Percentiles rank a stretch among this genome's conserved stretches.
phyloP scores from a whole-genome alignment of 2,797 vertebrate genomes.

The Alfaro cultratus region DNA sequence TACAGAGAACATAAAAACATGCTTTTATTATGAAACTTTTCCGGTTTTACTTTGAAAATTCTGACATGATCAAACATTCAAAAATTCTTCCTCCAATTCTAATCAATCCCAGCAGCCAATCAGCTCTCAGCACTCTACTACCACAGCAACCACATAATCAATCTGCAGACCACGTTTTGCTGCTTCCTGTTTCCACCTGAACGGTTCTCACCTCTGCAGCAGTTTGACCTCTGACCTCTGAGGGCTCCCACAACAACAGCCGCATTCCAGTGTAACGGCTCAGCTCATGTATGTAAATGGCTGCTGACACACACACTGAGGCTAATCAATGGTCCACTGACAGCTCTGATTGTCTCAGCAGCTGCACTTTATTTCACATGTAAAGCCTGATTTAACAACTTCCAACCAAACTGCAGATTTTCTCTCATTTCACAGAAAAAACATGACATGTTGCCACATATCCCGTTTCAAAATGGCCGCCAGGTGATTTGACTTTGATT shows the following conservation, averaged over 20 bases:
- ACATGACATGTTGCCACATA: background rate
- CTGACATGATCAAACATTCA: background rate
- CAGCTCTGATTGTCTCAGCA: conserved; percentile 16
- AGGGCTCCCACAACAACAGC: conserved; percentile 29
- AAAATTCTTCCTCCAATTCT: background rate
- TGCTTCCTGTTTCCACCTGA: conserved; percentile 25
- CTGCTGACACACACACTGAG: conserved; percentile 15
- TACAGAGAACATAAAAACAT: background rate
- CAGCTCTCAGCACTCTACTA: background rate
- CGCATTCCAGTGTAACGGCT: conserved; percentile 40
- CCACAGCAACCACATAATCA: background rate
- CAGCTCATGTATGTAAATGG: conserved; percentile 36
- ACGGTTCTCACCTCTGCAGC: conserved; percentile 24
- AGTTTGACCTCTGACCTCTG: conserved; percentile 35
- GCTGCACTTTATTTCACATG: conserved; percentile 24
- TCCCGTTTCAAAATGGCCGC: background rate
- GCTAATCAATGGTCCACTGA: conserved; percentile 14
- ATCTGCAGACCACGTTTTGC: conserved; percentile 5
- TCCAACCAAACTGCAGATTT: background rate
- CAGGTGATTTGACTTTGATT: background rate
- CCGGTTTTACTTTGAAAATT: background rate
- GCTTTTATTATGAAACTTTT: background rate
- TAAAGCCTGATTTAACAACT: background rate
- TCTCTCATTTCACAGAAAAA: background rate
- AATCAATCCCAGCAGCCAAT: background rate